phyloP scores from a whole-genome alignment of 2,888 invertebrate species.

The Tachystola acroxantha region DNA sequence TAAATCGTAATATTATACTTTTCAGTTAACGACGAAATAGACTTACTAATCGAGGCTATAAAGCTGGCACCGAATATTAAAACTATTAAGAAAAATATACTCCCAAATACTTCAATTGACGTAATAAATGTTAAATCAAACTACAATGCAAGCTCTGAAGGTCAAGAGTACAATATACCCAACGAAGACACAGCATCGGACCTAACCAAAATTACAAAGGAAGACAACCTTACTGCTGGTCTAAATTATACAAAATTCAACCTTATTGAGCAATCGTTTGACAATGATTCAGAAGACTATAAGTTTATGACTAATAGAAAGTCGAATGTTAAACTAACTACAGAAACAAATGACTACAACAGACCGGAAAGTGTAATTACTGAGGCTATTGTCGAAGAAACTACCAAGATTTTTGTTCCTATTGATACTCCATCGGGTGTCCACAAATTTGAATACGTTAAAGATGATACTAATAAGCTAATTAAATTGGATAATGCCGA shows the following conservation, averaged over 20 bases:
- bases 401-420: not conserved
- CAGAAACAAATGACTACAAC: not conserved
- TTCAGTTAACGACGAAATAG: constrained; percentile 58
- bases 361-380: not conserved
- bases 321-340: not conserved
- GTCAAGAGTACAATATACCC: constrained; percentile 7
- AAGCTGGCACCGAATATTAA: constrained; percentile 58
- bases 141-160: constrained; percentile 6
- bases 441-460: not conserved
- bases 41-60: constrained; percentile 57
- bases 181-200: constrained; percentile 13
- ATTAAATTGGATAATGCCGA: not conserved
- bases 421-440: not conserved
- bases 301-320: not conserved
- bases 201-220: constrained; percentile 11
- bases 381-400: not conserved
- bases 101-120: not conserved
- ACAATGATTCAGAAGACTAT: constrained; percentile 3
- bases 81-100: constrained; percentile 32
- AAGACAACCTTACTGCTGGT: constrained; percentile 11
- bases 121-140: constrained; percentile 9
- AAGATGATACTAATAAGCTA: not conserved
- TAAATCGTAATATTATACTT: constrained; percentile 21
- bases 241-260: not conserved
- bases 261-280: not conserved